Percentiles rank a stretch among this genome's conserved stretches.
Evolutionary conservation across 2,113 vertebrate genomes (phyloP).

Genomic region (Saguinus imperator): DNA sequence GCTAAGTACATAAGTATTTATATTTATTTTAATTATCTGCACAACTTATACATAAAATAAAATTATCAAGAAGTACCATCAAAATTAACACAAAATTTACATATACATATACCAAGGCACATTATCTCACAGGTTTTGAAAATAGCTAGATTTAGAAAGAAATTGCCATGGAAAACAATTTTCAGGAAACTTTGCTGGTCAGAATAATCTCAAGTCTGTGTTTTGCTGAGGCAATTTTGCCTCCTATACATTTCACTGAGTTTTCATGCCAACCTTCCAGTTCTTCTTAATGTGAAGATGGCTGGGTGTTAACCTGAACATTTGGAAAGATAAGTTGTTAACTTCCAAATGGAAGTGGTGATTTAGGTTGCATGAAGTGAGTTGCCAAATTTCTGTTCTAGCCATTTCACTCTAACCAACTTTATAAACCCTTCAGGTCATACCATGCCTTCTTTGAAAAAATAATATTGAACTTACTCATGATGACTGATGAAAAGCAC

Average conservation of each 20-base stretch:
- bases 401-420: constrained; percentile 5
- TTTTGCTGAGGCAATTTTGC: constrained; percentile 21
- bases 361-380: constrained; percentile 31
- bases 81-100: background rate
- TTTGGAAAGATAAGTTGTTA: constrained; percentile 53
- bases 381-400: background rate
- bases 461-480: background rate
- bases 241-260: constrained; percentile 40
- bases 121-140: background rate
- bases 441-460: background rate
- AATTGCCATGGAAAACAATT: background rate
- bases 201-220: background rate
- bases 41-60: background rate
- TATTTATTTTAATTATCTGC: background rate
- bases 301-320: constrained; percentile 45
- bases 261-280: constrained; percentile 21
- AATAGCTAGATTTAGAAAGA: background rate
- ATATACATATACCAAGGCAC: background rate
- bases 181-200: background rate
- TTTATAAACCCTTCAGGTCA: constrained; percentile 28
- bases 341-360: constrained; percentile 37
- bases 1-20: background rate
- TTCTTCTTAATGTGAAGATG: constrained; percentile 54
- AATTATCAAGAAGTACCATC: background rate
- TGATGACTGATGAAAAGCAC: background rate